These are phyloP conservation scores for Limonius californicus DNA, from an alignment of 1,140 invertebrate genomes.

Conservation along the genomic window DNA sequence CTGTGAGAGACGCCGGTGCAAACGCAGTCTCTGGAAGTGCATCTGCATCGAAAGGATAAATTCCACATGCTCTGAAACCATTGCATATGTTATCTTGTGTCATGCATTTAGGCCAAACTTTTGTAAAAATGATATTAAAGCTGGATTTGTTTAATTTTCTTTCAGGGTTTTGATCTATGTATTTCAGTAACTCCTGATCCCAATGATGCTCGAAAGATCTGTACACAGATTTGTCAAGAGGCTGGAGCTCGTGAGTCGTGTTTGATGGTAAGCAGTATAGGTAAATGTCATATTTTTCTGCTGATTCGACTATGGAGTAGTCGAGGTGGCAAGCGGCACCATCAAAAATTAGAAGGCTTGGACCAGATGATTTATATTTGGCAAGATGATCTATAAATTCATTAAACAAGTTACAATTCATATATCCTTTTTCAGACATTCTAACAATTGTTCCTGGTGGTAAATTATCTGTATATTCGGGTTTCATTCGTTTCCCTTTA, in stretches of 20 bases:
- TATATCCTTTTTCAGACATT: conserved; percentile 8
- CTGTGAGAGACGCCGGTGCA: neutral
- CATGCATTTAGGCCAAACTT: neutral
- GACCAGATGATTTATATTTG: conserved; percentile 8
- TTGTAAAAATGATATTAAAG: neutral
- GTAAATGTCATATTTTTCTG: neutral
- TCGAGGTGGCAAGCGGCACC: conserved; percentile 41
- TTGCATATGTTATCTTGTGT: neutral
- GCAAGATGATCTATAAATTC: conserved; percentile 6
- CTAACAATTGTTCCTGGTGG: conserved; percentile 1
- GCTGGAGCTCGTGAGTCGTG: conserved; percentile 15
- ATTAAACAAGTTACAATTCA: neutral
- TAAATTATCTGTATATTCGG: conserved; percentile 3
- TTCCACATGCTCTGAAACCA: neutral
- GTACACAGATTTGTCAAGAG: conserved; percentile 13
- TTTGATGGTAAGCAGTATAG: conserved; percentile 6
- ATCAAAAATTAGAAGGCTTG: conserved; percentile 35
- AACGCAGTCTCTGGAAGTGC: neutral
- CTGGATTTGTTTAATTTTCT: neutral
- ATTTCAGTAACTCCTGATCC: neutral
- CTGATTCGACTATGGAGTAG: conserved; percentile 31
- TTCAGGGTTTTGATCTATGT: neutral
- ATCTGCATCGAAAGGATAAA: neutral
- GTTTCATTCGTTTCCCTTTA: conserved; percentile 16
- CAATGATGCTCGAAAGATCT: conserved; percentile 1